Base-by-base conservation (phyloP, 2,888 invertebrate species). In the Cheilosia vulpina region DNA sequence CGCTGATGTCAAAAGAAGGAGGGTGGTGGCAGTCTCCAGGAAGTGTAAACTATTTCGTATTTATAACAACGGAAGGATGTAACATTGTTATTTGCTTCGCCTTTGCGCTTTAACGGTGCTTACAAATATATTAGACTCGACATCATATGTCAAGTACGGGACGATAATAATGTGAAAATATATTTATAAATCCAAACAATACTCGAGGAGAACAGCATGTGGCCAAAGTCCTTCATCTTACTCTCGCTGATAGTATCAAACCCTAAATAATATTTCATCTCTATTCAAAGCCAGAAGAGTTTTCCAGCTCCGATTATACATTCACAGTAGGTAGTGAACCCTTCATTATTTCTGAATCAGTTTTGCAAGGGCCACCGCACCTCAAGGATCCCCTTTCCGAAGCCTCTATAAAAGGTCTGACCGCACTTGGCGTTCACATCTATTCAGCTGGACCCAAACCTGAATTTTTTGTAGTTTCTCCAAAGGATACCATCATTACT, bases 21-120 rank as follows among this genome's bases (percentile, higher is more conserved):
- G 73, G 68, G 69, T 47, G 52, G 31, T 47, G 43, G 45, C 31
- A 71, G 75, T 31, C 47, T 38, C 43, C 27, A 69, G 62, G 65
- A 79, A 65, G 47, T 55, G 41, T 24, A 75, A 79, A 84, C 69
- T 75, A 65, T 58, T 79, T 75, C 52, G 62, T 63, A 62, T 57
- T 66, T 71, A 50, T 31, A 77, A 45, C 55, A 72, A 17, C 73
- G 78, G 73, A 79, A 79, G 79, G 68, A 83, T 73, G 57, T 73
- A n/a, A 53, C 58, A 77, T 77, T 62, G 76, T 76, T 76, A 76
- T 81, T 69, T 52, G 62, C 50, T 57, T 75, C 55, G 68, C 68
- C 31, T 62, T 41, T 55, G 27, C 4, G 24, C 21, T 41, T 15
- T 31, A 41, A 62, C 34, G 27, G 38, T 41, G 66, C 75, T 45